Percentiles rank a stretch among this genome's conserved stretches.
phyloP scores from a whole-genome alignment of 1,140 invertebrate species.

The Aphaenogaster rudis region DNA sequence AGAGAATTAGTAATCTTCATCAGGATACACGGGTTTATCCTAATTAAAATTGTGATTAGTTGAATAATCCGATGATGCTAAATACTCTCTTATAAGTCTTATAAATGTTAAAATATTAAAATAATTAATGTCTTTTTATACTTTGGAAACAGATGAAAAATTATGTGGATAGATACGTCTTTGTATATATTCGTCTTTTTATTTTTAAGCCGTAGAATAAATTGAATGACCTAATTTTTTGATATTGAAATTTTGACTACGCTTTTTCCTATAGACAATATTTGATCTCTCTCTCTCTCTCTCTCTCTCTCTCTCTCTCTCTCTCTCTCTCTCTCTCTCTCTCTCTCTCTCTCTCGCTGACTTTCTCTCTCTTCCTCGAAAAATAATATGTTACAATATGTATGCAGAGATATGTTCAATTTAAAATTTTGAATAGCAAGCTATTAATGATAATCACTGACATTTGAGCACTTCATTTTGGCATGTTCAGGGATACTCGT shows the following conservation, averaged over 20 bases:
- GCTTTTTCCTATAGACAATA: background rate
- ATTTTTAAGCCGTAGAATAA: background rate
- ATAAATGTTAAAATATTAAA: background rate
- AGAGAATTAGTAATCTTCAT: slow-evolving; percentile 45
- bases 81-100: background rate
- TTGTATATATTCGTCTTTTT: background rate
- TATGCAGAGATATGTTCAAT: background rate
- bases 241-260: background rate
- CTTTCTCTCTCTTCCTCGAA: background rate
- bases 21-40: background rate
- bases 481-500: background rate
- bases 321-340: background rate
- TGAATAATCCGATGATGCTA: background rate
- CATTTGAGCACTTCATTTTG: slow-evolving; percentile 14
- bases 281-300: background rate
- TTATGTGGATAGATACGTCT: background rate
- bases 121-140: background rate
- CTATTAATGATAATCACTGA: slow-evolving; percentile 14
- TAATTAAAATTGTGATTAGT: slow-evolving; percentile 29
- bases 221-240: background rate
- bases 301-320: background rate
- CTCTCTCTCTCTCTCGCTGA: background rate
- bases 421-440: background rate
- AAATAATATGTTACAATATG: background rate
- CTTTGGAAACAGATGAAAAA: background rate